A percentile compares a stretch with the other conserved stretches of the same genome.
Conservation (phyloP, 2,888 invertebrate genomes). For the Apodemia hepburni region DNA sequence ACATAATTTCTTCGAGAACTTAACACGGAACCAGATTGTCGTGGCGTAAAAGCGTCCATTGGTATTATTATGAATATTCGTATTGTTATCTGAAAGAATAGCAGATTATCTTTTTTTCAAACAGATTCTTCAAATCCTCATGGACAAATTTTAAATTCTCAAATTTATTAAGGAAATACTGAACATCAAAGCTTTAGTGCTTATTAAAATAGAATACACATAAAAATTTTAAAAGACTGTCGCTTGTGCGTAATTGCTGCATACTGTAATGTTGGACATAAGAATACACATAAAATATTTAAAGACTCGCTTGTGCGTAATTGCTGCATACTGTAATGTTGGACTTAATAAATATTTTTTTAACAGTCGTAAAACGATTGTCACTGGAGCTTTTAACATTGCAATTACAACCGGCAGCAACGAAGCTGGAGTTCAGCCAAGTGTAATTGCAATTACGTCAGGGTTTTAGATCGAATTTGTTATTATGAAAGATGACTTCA, state of each 20-base stretch:
- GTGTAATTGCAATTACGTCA: constrained; percentile 9
- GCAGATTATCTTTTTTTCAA: too few relatives aligned
- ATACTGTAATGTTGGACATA: too few relatives aligned
- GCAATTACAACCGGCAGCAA: neutral
- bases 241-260: neutral
- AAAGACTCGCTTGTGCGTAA: neutral
- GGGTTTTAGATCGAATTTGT: neutral
- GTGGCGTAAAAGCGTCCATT: too few relatives aligned
- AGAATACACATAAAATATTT: neutral
- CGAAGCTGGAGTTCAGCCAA: neutral
- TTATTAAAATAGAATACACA: neutral
- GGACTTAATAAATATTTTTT: neutral
- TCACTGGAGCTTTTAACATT: constrained; percentile 5
- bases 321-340: neutral
- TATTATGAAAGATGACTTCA: neutral
- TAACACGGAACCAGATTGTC: too few relatives aligned
- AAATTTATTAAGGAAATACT: neutral
- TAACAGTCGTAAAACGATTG: constrained; percentile 6
- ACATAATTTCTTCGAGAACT: too few relatives aligned
- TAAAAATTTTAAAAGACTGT: neutral
- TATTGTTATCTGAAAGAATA: too few relatives aligned
- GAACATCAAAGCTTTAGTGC: neutral
- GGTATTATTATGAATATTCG: too few relatives aligned
- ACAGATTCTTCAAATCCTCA: too few relatives aligned
- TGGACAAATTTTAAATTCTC: too few relatives aligned